Evolutionary conservation across 1,140 invertebrate genomes (phyloP).

Genomic region (Dendroctonus valens): DNA sequence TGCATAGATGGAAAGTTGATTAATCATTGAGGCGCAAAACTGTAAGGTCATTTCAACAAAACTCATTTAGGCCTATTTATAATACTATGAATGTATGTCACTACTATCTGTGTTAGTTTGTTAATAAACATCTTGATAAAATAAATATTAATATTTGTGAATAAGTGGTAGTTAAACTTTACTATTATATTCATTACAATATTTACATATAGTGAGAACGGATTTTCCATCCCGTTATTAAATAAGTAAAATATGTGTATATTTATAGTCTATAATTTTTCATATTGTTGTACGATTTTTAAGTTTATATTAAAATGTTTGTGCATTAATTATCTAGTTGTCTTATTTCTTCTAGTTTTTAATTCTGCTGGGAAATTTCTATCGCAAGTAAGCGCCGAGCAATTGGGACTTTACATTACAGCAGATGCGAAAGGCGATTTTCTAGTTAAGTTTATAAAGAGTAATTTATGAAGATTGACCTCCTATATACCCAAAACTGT

Average conservation of each 20-base stretch:
- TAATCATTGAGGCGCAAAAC: slow-evolving; percentile 1
- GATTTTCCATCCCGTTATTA: slow-evolving; percentile 61
- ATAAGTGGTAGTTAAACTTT: slow-evolving; percentile 44
- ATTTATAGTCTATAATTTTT: slow-evolving; percentile 71
- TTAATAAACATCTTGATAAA: slow-evolving; percentile 43
- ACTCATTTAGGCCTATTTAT: slow-evolving; percentile 38
- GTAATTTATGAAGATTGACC: too few species aligned
- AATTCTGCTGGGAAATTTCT: too few species aligned
- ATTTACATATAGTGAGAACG: slow-evolving; percentile 60
- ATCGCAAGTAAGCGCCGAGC: too few species aligned
- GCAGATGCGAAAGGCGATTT: too few species aligned
- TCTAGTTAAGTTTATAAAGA: too few species aligned
- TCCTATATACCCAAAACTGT: too few species aligned
- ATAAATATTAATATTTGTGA: slow-evolving; percentile 40
- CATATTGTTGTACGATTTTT: slow-evolving; percentile 80
- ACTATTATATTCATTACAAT: slow-evolving; percentile 41
- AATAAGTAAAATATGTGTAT: slow-evolving; percentile 57
- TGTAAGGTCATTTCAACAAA: slow-evolving; percentile 17
- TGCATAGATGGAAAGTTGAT: slow-evolving; percentile 6
- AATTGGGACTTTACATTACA: too few species aligned
- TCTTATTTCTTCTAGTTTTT: too few species aligned
- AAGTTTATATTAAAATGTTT: slow-evolving; percentile 82
- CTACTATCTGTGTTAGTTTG: slow-evolving; percentile 51
- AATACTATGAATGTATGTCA: slow-evolving; percentile 45
- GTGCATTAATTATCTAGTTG: slow-evolving; percentile 54